phyloP scores from a whole-genome alignment of 2,113 vertebrate genomes.

The Rhynchomys soricoides region DNA sequence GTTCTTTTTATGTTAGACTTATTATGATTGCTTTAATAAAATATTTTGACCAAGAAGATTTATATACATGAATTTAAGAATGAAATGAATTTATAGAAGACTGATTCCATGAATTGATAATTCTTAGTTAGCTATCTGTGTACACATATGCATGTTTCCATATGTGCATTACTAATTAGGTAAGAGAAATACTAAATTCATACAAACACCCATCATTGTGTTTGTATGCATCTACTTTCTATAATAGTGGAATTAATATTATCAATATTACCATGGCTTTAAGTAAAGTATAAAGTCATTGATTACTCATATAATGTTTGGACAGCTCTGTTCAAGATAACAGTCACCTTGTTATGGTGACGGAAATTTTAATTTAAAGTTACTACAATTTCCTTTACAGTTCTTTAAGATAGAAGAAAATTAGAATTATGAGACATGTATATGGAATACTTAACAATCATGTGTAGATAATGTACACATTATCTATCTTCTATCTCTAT shows the following conservation, averaged over 20 bases:
- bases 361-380: background rate
- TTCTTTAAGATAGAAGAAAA: background rate
- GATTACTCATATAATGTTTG: background rate
- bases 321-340: background rate
- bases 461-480: background rate
- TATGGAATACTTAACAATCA: background rate
- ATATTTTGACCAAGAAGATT: background rate
- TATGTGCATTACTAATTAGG: background rate
- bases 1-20: background rate
- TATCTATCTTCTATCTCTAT: background rate
- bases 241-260: background rate
- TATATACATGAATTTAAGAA: background rate
- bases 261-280: background rate
- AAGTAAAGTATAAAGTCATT: background rate
- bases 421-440: background rate
- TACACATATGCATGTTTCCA: fast-evolving
- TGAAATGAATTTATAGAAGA: background rate
- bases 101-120: background rate
- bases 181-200: background rate
- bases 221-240: background rate
- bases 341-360: background rate
- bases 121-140: background rate
- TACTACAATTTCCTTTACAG: background rate
- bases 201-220: background rate
- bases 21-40: background rate